Percentiles rank a stretch among this genome's conserved stretches.
Evolutionary conservation across 2,797 vertebrate genomes (phyloP).

Genomic region (Ctenopoma multispine): DNA sequence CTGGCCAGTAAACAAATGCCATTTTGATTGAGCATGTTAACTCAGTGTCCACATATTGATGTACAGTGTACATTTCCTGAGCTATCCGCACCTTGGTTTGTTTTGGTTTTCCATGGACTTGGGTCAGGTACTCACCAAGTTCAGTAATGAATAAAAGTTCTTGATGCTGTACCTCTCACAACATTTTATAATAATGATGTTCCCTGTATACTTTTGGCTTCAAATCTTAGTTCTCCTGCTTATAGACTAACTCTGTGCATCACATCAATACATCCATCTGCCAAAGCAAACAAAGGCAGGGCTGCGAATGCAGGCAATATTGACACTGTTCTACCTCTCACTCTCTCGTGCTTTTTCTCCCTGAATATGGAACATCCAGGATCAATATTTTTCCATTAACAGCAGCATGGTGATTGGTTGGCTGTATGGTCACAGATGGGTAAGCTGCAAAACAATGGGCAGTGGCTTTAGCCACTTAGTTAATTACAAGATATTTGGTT

Average conservation of each 20-base stretch:
- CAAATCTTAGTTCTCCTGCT: slow-evolving; percentile 10
- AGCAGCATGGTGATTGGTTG: slow-evolving; percentile 68
- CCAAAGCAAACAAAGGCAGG: slow-evolving; percentile 47
- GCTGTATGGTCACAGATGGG: slow-evolving; percentile 69
- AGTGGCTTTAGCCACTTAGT: slow-evolving; percentile 74
- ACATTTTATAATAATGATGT: neutral
- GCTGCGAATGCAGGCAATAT: slow-evolving; percentile 58
- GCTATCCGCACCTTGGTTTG: neutral
- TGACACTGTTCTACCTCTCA: slow-evolving; percentile 48
- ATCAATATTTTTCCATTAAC: slow-evolving; percentile 87
- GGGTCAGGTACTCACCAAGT: neutral
- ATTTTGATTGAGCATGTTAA: too few species aligned
- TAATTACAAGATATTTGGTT: slow-evolving; percentile 79
- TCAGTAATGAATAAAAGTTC: neutral
- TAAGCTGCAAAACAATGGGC: slow-evolving; percentile 59
- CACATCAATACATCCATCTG: slow-evolving; percentile 62
- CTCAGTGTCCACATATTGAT: neutral
- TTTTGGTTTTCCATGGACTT: neutral
- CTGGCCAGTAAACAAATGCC: neutral
- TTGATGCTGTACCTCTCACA: slow-evolving; percentile 1
- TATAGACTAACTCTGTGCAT: slow-evolving; percentile 29
- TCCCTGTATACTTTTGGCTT: neutral
- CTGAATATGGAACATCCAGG: slow-evolving; percentile 75
- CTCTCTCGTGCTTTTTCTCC: slow-evolving; percentile 20
- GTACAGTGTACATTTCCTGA: neutral